Percentiles rank a stretch among this genome's conserved stretches.
Conservation (phyloP, 2,797 vertebrate species). For the Onychomys arenicola region DNA sequence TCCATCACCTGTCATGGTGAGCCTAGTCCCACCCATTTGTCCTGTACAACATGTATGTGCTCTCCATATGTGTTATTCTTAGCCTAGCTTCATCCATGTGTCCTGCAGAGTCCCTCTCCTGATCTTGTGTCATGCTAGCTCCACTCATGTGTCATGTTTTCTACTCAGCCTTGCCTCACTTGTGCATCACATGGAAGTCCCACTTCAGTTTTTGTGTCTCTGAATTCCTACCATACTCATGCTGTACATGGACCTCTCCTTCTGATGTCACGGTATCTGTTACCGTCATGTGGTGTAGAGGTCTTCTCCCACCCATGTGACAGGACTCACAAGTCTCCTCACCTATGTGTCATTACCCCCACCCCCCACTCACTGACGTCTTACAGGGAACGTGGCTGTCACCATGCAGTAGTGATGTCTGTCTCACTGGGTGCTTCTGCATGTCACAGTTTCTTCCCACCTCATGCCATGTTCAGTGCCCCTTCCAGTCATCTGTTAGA, state of each 20-base stretch:
- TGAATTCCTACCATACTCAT: not conserved
- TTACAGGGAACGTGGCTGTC: not conserved
- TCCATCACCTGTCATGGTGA: not conserved
- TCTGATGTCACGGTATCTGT: not conserved
- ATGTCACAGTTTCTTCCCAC: not conserved
- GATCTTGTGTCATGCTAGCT: no score
- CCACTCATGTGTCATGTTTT: no score
- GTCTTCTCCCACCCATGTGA: not conserved
- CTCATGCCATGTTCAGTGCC: not conserved
- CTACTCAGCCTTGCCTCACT: not conserved
- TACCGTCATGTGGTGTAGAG: not conserved
- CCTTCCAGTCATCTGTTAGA: not conserved
- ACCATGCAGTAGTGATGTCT: no score
- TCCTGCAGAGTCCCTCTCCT: not conserved
- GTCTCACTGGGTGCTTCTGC: not conserved
- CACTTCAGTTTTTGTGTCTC: not conserved
- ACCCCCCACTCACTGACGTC: not conserved
- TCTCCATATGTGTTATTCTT: no score
- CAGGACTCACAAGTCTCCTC: not conserved
- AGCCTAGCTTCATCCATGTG: not conserved
- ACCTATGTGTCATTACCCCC: accelerated
- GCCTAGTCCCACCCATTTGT: not conserved
- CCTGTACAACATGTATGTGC: not conserved
- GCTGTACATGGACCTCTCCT: accelerated
- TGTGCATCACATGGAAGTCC: not conserved